Percentiles rank a stretch among this genome's conserved stretches.
These are phyloP conservation scores for Galeopterus variegatus DNA, from an alignment of 2,113 vertebrate species.

Conservation along the genomic window DNA sequence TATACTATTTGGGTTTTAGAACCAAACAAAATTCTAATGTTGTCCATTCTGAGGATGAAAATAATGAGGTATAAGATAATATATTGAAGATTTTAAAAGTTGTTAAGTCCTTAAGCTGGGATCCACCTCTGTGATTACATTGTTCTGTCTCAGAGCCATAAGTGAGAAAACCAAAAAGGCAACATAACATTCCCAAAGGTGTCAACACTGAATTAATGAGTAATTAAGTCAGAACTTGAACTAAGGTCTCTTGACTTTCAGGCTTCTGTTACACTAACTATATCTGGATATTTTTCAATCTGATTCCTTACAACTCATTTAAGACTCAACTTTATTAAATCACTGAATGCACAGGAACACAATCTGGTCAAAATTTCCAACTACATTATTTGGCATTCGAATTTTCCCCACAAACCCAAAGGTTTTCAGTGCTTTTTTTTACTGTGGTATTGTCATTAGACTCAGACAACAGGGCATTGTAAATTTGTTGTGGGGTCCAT, in stretches of 20 bases:
- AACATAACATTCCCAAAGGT: neutral
- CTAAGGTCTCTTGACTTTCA: neutral
- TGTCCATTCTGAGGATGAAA: neutral
- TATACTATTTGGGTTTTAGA: neutral
- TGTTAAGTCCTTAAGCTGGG: neutral
- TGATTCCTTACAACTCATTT: neutral
- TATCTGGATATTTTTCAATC: neutral
- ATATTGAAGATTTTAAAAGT: neutral
- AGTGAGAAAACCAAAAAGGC: neutral
- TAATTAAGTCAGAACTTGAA: neutral
- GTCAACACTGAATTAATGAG: neutral
- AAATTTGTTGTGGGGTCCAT: neutral
- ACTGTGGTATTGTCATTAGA: neutral
- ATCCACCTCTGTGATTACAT: neutral
- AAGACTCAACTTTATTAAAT: neutral
- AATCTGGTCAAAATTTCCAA: neutral
- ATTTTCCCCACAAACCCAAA: neutral
- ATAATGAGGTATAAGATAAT: neutral
- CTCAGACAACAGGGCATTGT: neutral
- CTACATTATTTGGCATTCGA: neutral
- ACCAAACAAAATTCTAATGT: neutral
- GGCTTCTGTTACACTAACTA: neutral
- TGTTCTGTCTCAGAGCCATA: neutral
- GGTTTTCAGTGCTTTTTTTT: neutral
- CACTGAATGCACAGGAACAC: neutral